Evolutionary conservation across 2,888 invertebrate genomes (phyloP).

Genomic region (Kryphioiulus occultus): DNA sequence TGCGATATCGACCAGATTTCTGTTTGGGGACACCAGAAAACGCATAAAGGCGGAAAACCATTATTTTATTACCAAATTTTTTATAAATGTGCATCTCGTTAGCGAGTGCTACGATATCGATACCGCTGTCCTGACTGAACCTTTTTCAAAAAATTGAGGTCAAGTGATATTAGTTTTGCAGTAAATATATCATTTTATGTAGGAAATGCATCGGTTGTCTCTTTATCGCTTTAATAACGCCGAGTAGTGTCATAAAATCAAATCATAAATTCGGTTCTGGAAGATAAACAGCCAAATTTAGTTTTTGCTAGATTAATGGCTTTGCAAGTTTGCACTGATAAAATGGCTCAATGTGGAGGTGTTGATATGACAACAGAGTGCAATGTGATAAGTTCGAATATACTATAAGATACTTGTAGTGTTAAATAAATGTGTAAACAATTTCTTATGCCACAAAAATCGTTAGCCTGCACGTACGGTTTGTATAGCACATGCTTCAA

Average conservation of each 20-base stretch:
- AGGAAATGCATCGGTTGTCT: neutral
- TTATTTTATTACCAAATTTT: neutral
- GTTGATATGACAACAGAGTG: neutral
- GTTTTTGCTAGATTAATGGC: neutral
- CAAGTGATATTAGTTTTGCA: constrained; percentile 21
- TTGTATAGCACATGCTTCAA: no score
- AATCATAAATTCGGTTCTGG: neutral
- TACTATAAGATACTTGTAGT: no score
- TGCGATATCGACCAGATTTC: neutral
- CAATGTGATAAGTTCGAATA: neutral
- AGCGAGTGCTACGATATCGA: neutral
- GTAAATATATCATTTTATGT: neutral
- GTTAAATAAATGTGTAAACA: no score
- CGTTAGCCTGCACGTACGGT: no score
- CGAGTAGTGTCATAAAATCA: neutral
- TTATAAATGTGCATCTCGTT: neutral
- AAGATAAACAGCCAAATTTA: neutral
- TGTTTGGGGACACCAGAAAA: neutral
- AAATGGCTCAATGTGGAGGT: no score
- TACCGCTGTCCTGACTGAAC: neutral
- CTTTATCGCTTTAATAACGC: neutral
- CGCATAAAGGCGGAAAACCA: neutral
- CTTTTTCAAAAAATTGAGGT: neutral
- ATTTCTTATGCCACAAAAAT: no score
- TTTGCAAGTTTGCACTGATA: neutral